Percentiles rank a stretch among this genome's conserved stretches.
Evolutionary conservation across 2,113 vertebrate genomes (phyloP).

Genomic region (Bos taurus): ARS-UCD2.0 NC_037356.1:31933501-31934000

Average conservation of each 20-base stretch:
- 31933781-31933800: background rate
- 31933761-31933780: background rate
- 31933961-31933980: background rate
- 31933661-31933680: background rate
- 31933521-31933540: background rate
- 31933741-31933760: background rate
- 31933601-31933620: background rate
- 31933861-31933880: background rate
- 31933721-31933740: background rate
- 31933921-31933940: background rate
- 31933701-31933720: background rate
- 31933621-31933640: background rate
- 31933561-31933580: background rate
- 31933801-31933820: background rate
- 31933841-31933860: background rate
- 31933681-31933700: background rate
- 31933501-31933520: background rate
- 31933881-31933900: background rate
- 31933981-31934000: constrained; percentile 3
- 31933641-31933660: background rate
- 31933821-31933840: background rate
- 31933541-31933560: background rate
- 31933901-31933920: background rate
- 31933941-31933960: background rate
- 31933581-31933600: background rate